Evolutionary conservation across 2,797 vertebrate species (phyloP).

Genomic region (Notamacropus eugenii): DNA sequence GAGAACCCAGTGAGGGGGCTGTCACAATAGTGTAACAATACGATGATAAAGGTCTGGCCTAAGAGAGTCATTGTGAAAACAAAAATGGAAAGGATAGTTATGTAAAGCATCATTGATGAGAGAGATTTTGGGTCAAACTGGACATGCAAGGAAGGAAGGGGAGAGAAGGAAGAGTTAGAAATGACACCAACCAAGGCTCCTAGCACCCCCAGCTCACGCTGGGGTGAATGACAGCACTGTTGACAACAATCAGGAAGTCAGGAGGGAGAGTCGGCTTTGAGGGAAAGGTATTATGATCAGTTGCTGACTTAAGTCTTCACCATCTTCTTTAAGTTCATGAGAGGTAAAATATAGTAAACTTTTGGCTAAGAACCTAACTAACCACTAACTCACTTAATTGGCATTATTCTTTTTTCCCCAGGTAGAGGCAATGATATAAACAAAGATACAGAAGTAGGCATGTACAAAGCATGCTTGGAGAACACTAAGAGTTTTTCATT

Average conservation of each 20-base stretch:
- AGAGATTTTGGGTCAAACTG: background rate
- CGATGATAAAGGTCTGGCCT: background rate
- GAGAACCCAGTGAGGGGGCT: background rate
- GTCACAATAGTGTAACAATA: background rate
- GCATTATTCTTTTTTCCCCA: constrained; percentile 6
- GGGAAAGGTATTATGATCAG: background rate
- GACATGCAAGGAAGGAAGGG: background rate
- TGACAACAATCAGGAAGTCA: background rate
- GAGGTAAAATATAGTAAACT: background rate
- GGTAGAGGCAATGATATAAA: background rate
- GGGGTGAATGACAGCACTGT: background rate
- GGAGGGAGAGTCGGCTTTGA: background rate
- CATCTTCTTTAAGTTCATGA: constrained; percentile 3
- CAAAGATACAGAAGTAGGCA: background rate
- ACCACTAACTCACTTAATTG: constrained; percentile 20
- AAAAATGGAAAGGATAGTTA: background rate
- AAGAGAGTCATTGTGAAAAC: background rate
- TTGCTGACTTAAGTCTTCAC: background rate
- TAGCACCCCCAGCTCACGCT: background rate
- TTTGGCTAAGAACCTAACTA: constrained; percentile 48
- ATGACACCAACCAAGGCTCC: background rate
- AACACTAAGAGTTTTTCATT: background rate
- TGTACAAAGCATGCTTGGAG: background rate
- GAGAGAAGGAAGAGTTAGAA: background rate
- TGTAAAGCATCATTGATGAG: background rate